Evolutionary conservation across 1,140 invertebrate species (phyloP), one percentile per base, ranked within the genome.

Genomic region (Pararge aegeria): DNA sequence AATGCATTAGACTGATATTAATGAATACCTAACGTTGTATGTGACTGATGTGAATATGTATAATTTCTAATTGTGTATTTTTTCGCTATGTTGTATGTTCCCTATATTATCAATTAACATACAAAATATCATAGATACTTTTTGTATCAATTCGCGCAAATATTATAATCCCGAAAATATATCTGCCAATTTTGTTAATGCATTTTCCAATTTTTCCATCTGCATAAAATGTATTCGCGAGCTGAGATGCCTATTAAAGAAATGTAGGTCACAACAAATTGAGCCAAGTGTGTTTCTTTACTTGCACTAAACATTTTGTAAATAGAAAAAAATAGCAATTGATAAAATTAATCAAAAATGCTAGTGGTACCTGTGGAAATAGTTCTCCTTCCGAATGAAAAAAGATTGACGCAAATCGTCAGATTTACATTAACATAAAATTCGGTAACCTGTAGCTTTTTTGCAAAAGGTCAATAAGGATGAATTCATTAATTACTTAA

Each of bases 221-320:
- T 34, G 38, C 38, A 42, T 42, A 18, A 42, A 42, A 42, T 42
- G 12, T 18, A 42, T 42, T 18, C 38, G 38, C 16, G 38, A 42
- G 38, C 9, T 4, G 27, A 12, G 30, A 10, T 42, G 15, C 9
- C 9, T 18, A 18, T 42, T 42, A 42, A 16, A 15, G 38, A 42
- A 42, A 42, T 42, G 7, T 42, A 42, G 38, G 38, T 42, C 38
- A 42, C 38, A 42, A 42, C 38, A 42, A 42, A 42, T 42, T 42
- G 38, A 18, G 38, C 16, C 13, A 18, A 16, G 16, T 42, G 13
- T 42, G 13, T 18, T 42, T 42, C 15, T 42, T 34, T 34, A 34
- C 13, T 42, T 15, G 38, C 6, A 15, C 1, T 42, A 15, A 42
- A 42, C 18, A 42, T 42, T 16, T 42, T 42, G 13, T 42, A 16